Evolutionary conservation across 2,888 invertebrate genomes (phyloP), one percentile per base, ranked within the genome.

Genomic region (Escarpia spicata): DNA sequence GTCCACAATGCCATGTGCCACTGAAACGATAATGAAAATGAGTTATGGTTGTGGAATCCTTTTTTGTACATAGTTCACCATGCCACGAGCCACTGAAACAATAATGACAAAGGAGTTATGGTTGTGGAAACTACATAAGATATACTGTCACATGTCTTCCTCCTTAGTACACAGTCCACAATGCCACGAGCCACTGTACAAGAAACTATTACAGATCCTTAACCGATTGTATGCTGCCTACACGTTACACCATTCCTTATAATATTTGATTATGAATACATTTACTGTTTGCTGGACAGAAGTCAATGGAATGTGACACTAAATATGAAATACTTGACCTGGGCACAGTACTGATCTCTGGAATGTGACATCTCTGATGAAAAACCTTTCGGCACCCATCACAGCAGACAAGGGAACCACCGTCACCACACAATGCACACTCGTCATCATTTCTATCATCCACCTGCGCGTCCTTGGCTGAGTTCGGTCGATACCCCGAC

Each of bases 91-190:
- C 98, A 95, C 98, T 98, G 96, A 45, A 45, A 10, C 6, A 2
- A 45, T 10, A 75, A 75, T n/a, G 75, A 75, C 75, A 75, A 75
- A 26, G 3, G 75, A 52, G 6, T 75, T 75, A 26, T 75, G 26
- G n/a, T 6, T 75, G 26, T 19, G 26, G 9, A 10, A 45, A 1
- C 45, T 1, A 45, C 45, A 45, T 45, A 45, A 45, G 45, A 45
- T 45, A 45, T 45, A 45, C 2, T 0, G 93, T 3, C 94, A 93
- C 43, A 95, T 93, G 31, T 95, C 95, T n/a, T 95, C 94, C 95
- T 98, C 98, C 97, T 98, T 98, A 94, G 98, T 98, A 97, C 99
- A 99, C 95, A 99, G 97, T 96, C 98, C 97, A 97, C 99, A 99
- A 96, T 98, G 98, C 98, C 99, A 99, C 92, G 94, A 98, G 97